Conservation (phyloP, 1,140 invertebrate genomes). For the Polypedilum vanderplanki region DNA sequence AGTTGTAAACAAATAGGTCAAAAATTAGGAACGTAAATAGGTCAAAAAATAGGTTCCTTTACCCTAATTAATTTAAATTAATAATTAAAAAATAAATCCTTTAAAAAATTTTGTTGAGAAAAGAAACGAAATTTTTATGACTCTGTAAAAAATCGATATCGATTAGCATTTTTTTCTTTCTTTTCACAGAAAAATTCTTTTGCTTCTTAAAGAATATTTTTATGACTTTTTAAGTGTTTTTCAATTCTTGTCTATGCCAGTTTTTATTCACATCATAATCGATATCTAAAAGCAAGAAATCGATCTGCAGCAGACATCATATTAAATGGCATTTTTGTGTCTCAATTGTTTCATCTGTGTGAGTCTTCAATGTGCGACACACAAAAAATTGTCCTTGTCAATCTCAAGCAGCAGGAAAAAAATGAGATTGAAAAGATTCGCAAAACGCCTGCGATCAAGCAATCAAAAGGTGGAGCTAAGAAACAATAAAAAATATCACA, state of each 20-base stretch:
- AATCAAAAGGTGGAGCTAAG: constrained; percentile 27
- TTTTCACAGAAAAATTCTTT: background rate
- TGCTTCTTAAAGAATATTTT: background rate
- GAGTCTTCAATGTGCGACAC: background rate
- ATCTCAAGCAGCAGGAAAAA: constrained; percentile 1
- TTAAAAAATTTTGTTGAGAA: background rate
- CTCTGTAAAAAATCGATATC: background rate
- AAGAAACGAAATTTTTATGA: background rate
- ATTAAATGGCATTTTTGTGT: background rate
- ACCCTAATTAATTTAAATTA: too few species aligned
- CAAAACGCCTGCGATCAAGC: constrained; percentile 23
- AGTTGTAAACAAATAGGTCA: too few species aligned
- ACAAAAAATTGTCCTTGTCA: background rate
- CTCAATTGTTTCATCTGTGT: background rate
- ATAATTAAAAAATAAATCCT: constrained; percentile 5
- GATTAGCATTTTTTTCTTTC: background rate
- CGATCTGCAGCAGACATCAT: too few species aligned
- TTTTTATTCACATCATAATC: too few species aligned
- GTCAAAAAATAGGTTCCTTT: too few species aligned
- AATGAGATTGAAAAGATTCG: background rate
- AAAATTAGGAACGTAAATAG: too few species aligned
- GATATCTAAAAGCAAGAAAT: too few species aligned
- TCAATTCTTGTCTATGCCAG: background rate
- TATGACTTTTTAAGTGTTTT: constrained; percentile 19
- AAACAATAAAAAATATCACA: constrained; percentile 26